Conservation (phyloP, 2,113 vertebrate genomes). For the Litocranius walleri region DNA sequence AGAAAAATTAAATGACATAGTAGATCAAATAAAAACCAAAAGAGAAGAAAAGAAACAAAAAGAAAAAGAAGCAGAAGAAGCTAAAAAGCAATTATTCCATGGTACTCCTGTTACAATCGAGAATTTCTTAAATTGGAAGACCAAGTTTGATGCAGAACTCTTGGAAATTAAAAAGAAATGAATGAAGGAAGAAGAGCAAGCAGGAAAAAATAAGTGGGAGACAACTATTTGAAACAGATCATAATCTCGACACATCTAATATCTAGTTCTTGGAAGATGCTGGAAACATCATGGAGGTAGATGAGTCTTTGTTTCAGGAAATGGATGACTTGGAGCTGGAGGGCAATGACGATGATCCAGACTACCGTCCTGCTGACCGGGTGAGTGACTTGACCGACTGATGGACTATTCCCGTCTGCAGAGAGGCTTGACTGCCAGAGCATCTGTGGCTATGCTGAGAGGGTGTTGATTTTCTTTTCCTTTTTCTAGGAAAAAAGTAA, state of each 20-base stretch:
- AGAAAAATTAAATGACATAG: too few relatives aligned
- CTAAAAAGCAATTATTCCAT: too few relatives aligned
- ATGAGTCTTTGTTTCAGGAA: constrained; percentile 98
- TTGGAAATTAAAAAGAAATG: too few relatives aligned
- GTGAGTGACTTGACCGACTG: constrained; percentile 83
- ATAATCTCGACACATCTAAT: constrained; percentile 97
- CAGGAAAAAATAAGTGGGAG: constrained; percentile 80
- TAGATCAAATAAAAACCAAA: too few relatives aligned
- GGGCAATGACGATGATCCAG: constrained; percentile 92
- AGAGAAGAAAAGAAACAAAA: too few relatives aligned
- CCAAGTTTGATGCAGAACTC: too few relatives aligned
- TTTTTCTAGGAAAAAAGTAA: constrained; percentile 71
- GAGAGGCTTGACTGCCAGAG: constrained; percentile 76
- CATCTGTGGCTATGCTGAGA: constrained; percentile 81
- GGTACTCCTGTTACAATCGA: too few relatives aligned
- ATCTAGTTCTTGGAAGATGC: constrained; percentile 97
- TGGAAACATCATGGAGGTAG: constrained; percentile 96
- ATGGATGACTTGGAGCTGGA: constrained; percentile 96
- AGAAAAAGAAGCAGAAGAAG: too few relatives aligned
- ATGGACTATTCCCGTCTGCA: not conserved
- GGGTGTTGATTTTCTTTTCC: constrained; percentile 60
- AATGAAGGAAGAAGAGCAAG: too few relatives aligned
- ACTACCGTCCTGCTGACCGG: constrained; percentile 90
- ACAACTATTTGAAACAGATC: constrained; percentile 97
- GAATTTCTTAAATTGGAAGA: too few relatives aligned